These are phyloP conservation scores for Ptyas mucosa DNA, from an alignment of 2,113 vertebrate genomes.

Conservation along the genomic window DNA sequence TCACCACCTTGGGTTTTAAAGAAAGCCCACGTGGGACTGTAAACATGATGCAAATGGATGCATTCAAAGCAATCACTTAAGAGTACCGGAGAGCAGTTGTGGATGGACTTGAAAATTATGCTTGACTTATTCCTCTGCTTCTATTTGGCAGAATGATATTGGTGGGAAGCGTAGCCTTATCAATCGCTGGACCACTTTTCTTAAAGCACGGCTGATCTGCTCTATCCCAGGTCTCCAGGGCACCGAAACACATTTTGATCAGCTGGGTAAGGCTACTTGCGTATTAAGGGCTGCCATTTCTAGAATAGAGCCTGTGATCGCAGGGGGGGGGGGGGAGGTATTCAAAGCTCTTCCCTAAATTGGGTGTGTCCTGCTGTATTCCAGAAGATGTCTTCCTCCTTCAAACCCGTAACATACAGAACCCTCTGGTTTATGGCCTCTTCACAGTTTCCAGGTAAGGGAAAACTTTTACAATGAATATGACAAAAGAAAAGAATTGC, in stretches of 20 bases:
- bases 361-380: neutral
- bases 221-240: constrained; percentile 74
- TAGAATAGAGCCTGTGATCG: neutral
- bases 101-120: neutral
- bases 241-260: constrained; percentile 80
- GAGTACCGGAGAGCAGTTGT: neutral
- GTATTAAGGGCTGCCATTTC: neutral
- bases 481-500: neutral
- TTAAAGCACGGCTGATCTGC: constrained; percentile 83
- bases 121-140: neutral
- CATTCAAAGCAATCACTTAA: neutral
- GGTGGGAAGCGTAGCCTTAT: constrained; percentile 83
- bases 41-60: neutral
- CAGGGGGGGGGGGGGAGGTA: no score
- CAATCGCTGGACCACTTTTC: constrained; percentile 88
- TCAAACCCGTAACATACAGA: constrained; percentile 77
- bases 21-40: neutral
- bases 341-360: neutral
- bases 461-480: neutral
- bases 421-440: constrained; percentile 79
- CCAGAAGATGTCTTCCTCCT: constrained; percentile 84
- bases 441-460: constrained; percentile 83
- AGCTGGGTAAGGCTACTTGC: constrained; percentile 67
- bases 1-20: neutral
- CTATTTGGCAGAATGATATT: constrained; percentile 75